Percentiles rank a stretch among this genome's conserved stretches.
These are phyloP conservation scores for Molossus alvarezi DNA, from an alignment of 2,797 vertebrate species.

Conservation along the genomic window DNA sequence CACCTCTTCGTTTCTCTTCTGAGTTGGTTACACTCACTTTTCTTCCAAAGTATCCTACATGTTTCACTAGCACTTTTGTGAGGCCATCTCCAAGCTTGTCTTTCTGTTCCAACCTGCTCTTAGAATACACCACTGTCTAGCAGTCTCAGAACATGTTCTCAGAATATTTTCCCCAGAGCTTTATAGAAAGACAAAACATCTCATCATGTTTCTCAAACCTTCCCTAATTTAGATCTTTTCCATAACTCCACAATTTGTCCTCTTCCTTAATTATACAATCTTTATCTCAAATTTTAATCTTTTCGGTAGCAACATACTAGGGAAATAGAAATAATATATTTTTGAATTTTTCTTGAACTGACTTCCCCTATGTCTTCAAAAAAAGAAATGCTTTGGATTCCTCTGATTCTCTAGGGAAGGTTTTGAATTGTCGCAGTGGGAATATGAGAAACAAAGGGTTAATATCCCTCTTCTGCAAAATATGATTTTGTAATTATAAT, in stretches of 20 bases:
- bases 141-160: background rate
- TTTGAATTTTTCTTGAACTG: background rate
- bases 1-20: background rate
- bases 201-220: background rate
- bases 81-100: background rate
- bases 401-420: background rate
- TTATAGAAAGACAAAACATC: background rate
- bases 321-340: background rate
- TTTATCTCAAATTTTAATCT: background rate
- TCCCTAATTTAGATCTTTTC: conserved; percentile 16
- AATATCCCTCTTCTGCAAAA: background rate
- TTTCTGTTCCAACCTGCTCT: background rate
- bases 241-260: background rate
- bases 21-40: background rate
- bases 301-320: background rate
- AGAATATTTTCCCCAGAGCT: background rate
- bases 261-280: background rate
- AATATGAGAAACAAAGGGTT: conserved; percentile 1
- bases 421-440: background rate
- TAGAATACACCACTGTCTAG: background rate
- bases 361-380: background rate
- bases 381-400: background rate
- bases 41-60: background rate
- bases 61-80: background rate
- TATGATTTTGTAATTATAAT: background rate